Evolutionary conservation across 2,113 vertebrate species (phyloP), one percentile per base, ranked within the genome.

Genomic region (Nibea albiflora): DNA sequence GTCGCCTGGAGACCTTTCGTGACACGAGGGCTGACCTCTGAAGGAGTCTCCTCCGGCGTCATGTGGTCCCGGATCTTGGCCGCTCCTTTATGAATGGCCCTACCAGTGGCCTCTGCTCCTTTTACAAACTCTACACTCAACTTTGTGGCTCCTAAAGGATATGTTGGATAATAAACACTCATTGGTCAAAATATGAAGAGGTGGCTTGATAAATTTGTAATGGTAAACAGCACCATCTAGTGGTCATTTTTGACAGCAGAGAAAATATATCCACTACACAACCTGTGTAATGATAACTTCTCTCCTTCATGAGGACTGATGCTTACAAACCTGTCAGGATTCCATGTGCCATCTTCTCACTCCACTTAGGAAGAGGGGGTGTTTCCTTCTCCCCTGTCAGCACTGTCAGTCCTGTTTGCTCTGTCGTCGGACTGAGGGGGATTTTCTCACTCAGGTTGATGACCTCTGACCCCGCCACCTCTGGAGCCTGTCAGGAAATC

Each of bases 91-190:
- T 98, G 97, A 89, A 99, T 97, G 73, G 95, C 97, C 90, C 95
- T 97, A 31, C 97, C 96, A 0, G 98, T 99, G 75, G 93, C 96
- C 77, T 98, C 97, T 50, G 96, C 97, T 81, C 98, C 98, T 94
- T 97, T 97, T 16, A 95, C 87, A 44, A 99, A 91, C 26, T 95
- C 96, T 90, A 95, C 93, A 91, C 97, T 96, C 67, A 99, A 85
- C 95, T 95, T 96, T n/a, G 96, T 94, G 2, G 97, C 96, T 88
- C 98, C 98, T 99, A 76, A 78, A 89, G 24, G 87, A 90, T 5
- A 20, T 8, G 14, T 3, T 57, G 1, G 15, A 26, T 44, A 3
- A 47, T 65, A 8, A 61, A 19, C 47, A 46, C 14, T 28, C 9
- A 70, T 15, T 31, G 14, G 42, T 2, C 35, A 9, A 39, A 39